A percentile compares a stretch with the other conserved stretches of the same genome.
Evolutionary conservation across 2,888 invertebrate genomes (phyloP).

Genomic region (Drosophila multiciliata): DNA sequence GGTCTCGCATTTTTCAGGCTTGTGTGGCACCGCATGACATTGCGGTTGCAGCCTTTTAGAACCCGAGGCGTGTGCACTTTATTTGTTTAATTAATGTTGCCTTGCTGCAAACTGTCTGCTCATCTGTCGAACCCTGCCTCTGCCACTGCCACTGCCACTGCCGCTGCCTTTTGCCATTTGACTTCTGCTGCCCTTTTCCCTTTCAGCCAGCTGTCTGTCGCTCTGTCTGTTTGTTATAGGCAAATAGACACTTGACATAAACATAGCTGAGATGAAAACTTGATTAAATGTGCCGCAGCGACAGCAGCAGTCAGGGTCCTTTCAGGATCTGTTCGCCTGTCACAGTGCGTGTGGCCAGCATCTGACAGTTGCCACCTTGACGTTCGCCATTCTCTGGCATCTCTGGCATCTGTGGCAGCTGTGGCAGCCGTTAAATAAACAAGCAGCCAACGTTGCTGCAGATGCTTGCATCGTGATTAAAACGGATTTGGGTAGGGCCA

Average conservation of each 20-base stretch:
- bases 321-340: slow-evolving; percentile 55
- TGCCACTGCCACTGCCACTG: not conserved
- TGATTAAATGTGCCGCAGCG: slow-evolving; percentile 76
- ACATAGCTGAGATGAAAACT: slow-evolving; percentile 78
- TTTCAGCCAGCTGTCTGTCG: slow-evolving; percentile 17
- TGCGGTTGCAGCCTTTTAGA: slow-evolving; percentile 63
- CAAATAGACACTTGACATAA: slow-evolving; percentile 81
- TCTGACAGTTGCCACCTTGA: slow-evolving; percentile 77
- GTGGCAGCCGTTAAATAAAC: slow-evolving; percentile 64
- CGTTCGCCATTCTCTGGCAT: slow-evolving; percentile 49
- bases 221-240: slow-evolving; percentile 75
- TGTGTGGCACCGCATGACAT: slow-evolving; percentile 47
- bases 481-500: slow-evolving; percentile 5
- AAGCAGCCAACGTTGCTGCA: slow-evolving; percentile 42
- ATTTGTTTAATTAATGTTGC: slow-evolving; percentile 79
- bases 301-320: slow-evolving; percentile 45
- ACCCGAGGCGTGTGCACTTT: slow-evolving; percentile 67
- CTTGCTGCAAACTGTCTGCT: slow-evolving; percentile 72
- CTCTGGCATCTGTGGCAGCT: slow-evolving; percentile 52
- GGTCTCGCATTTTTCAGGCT: slow-evolving; percentile 53
- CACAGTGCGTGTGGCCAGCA: slow-evolving; percentile 73
- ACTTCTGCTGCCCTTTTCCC: not conserved
- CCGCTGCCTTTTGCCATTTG: not conserved
- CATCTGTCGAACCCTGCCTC: slow-evolving; percentile 19
- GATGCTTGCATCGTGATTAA: slow-evolving; percentile 55